These are phyloP conservation scores for Drosophila burlai DNA, from an alignment of 1,140 invertebrate species.

Conservation along the genomic window DNA sequence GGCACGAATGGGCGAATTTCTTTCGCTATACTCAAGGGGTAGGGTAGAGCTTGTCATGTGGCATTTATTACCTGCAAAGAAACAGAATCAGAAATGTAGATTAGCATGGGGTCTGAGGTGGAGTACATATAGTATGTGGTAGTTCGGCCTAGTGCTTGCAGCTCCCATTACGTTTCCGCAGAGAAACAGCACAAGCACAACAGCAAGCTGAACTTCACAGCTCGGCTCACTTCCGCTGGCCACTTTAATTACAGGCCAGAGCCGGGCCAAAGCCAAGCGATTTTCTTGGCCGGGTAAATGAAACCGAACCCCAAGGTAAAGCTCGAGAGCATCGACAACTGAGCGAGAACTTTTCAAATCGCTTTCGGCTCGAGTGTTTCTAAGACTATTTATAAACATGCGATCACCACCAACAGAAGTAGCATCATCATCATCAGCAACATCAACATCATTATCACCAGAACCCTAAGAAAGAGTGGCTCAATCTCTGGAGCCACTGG, in stretches of 20 bases:
- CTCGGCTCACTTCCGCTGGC: slow-evolving; percentile 74
- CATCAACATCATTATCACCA: not conserved
- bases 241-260: slow-evolving; percentile 74
- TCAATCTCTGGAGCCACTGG: slow-evolving; percentile 1
- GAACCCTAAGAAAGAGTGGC: slow-evolving; percentile 19
- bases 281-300: slow-evolving; percentile 73
- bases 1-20: slow-evolving; percentile 21
- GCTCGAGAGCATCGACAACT: slow-evolving; percentile 53
- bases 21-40: slow-evolving; percentile 21
- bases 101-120: slow-evolving; percentile 5
- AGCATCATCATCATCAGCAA: slow-evolving; percentile 26
- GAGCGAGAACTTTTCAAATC: slow-evolving; percentile 66
- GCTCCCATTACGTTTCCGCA: slow-evolving; percentile 72
- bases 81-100: slow-evolving; percentile 26
- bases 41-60: slow-evolving; percentile 14
- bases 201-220: slow-evolving; percentile 65
- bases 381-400: slow-evolving; percentile 79
- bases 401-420: slow-evolving; percentile 52
- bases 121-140: not conserved
- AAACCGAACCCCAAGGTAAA: slow-evolving; percentile 74
- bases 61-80: slow-evolving; percentile 70
- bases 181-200: too few relatives aligned
- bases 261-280: slow-evolving; percentile 42
- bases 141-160: slow-evolving; percentile 54
- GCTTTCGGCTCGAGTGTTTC: slow-evolving; percentile 62